Percentiles rank a stretch among this genome's conserved stretches.
Conservation (phyloP, 1,140 invertebrate species). For the Cephus cinctus region DNA sequence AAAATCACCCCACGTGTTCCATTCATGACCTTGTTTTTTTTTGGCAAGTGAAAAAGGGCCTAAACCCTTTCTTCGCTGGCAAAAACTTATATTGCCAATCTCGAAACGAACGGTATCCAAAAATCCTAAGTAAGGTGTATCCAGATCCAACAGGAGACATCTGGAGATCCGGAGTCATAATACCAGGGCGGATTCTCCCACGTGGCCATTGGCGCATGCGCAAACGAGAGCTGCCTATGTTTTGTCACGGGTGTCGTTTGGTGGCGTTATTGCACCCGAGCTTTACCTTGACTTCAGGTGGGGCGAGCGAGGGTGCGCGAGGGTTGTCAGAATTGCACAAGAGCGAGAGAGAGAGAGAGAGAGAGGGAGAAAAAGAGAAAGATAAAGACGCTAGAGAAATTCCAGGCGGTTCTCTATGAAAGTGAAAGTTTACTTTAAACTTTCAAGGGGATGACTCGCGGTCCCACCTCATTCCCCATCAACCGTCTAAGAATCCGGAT, state of each 20-base stretch:
- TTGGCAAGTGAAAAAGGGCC: too few relatives aligned
- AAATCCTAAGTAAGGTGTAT: too few relatives aligned
- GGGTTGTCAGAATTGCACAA: constrained; percentile 11
- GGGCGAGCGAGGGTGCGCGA: constrained; percentile 2
- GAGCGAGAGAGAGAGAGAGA: constrained; percentile 7
- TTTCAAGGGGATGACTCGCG: constrained; percentile 43
- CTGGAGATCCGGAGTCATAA: too few relatives aligned
- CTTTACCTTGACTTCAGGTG: constrained; percentile 43
- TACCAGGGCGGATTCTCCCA: constrained; percentile 42
- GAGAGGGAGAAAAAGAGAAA: constrained; percentile 11
- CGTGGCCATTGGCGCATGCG: constrained; percentile 48
- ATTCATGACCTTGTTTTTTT: too few relatives aligned
- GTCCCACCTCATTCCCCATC: not conserved
- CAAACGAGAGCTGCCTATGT: constrained; percentile 27
- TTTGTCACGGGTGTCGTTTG: constrained; percentile 35
- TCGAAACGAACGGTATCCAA: too few relatives aligned
- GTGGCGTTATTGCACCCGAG: constrained; percentile 39
- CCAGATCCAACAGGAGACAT: too few relatives aligned
- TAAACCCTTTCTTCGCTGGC: too few relatives aligned
- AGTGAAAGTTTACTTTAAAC: constrained; percentile 50
- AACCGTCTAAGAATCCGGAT: too few relatives aligned
- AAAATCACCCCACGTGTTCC: too few relatives aligned
- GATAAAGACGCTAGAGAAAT: constrained; percentile 25
- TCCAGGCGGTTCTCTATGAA: too few relatives aligned
- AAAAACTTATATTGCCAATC: too few relatives aligned